phyloP scores from a whole-genome alignment of 2,888 invertebrate species.

The Trissolcus japonicus region DNA sequence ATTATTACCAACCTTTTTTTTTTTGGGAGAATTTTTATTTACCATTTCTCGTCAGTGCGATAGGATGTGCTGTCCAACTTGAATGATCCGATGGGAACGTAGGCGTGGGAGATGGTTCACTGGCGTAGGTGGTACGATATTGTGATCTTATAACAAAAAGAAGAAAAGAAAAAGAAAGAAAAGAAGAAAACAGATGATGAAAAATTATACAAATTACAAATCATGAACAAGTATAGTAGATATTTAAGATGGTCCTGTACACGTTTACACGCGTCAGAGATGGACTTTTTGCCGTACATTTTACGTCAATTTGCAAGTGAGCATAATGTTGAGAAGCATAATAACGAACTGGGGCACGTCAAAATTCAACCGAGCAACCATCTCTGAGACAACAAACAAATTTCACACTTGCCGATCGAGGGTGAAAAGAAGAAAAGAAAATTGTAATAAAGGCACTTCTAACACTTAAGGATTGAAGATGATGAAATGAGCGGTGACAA shows the following conservation, averaged over 20 bases:
- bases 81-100: constrained; percentile 58
- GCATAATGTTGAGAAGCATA: constrained; percentile 26
- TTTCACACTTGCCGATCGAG: constrained; percentile 40
- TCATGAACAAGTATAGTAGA: constrained; percentile 72
- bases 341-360: constrained; percentile 12
- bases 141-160: constrained; percentile 72
- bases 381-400: constrained; percentile 40
- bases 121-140: constrained; percentile 73
- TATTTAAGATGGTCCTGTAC: constrained; percentile 67
- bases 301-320: constrained; percentile 15
- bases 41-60: constrained; percentile 53
- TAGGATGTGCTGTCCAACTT: constrained; percentile 28
- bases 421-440: constrained; percentile 17
- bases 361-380: constrained; percentile 36
- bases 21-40: constrained; percentile 55
- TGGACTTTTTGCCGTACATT: constrained; percentile 48
- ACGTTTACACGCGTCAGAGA: constrained; percentile 53
- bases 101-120: constrained; percentile 67
- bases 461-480: constrained; percentile 43
- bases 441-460: constrained; percentile 38
- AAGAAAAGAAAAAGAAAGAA: constrained; percentile 60
- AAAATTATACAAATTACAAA: constrained; percentile 69
- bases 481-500: not conserved
- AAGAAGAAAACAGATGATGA: constrained; percentile 39
- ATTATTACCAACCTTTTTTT: constrained; percentile 15